Conservation (phyloP, 1,140 invertebrate species). For the Phthorimaea operculella region DNA sequence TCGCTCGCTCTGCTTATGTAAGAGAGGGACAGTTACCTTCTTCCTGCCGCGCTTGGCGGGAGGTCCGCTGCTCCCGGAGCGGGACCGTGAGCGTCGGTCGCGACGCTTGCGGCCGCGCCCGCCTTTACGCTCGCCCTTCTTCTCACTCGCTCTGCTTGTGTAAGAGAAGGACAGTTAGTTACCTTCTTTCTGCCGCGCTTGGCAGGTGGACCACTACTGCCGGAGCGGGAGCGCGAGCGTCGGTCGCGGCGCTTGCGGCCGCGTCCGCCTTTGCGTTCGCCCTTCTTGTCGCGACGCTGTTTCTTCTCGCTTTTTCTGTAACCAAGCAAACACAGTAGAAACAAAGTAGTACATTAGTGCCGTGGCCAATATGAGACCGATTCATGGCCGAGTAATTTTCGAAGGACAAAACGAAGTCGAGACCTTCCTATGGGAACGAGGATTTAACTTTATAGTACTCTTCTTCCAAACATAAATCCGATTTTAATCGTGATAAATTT, state of each 20-base stretch:
- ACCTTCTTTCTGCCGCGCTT: constrained; percentile 71
- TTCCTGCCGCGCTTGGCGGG: constrained; percentile 70
- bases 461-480: too few relatives aligned
- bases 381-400: too few relatives aligned
- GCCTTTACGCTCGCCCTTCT: constrained; percentile 62
- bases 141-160: too few relatives aligned
- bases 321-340: constrained; percentile 20
- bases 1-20: constrained; percentile 29
- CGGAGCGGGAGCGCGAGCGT: constrained; percentile 68
- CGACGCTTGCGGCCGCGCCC: constrained; percentile 40
- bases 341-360: too few relatives aligned
- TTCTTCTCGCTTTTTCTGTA: constrained; percentile 34
- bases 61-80: constrained; percentile 68
- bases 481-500: too few relatives aligned
- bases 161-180: too few relatives aligned
- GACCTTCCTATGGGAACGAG: too few relatives aligned
- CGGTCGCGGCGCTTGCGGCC: constrained; percentile 38
- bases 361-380: too few relatives aligned
- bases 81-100: constrained; percentile 54
- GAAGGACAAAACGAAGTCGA: too few relatives aligned
- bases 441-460: too few relatives aligned
- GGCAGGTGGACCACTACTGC: constrained; percentile 72
- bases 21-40: too few relatives aligned
- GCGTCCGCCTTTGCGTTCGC: constrained; percentile 62
- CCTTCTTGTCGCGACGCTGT: constrained; percentile 23